Evolutionary conservation across 2,888 invertebrate genomes (phyloP).

Genomic region (Brenthis ino): DNA sequence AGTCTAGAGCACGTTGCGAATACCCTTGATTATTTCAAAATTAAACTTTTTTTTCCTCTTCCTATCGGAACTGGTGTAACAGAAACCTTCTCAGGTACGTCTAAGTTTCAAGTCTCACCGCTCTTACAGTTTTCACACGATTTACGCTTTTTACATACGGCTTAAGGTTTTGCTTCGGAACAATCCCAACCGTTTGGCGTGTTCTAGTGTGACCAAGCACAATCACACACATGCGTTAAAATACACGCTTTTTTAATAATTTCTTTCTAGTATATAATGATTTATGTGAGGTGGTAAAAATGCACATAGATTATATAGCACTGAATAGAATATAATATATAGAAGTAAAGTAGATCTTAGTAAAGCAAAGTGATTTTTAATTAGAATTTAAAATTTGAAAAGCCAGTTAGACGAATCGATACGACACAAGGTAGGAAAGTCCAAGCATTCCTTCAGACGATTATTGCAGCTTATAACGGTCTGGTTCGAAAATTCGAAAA

Average conservation of each 20-base stretch:
- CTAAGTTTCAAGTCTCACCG: constrained; percentile 70
- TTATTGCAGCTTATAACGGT: constrained; percentile 13
- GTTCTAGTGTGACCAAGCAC: constrained; percentile 52
- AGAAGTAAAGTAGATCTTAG: constrained; percentile 27
- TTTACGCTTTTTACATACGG: constrained; percentile 66
- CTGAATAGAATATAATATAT: constrained; percentile 28
- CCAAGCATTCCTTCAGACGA: constrained; percentile 8
- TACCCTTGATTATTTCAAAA: constrained; percentile 46
- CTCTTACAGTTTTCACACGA: constrained; percentile 60
- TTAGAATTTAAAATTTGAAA: background rate
- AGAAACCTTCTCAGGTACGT: constrained; percentile 81
- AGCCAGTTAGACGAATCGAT: constrained; percentile 2
- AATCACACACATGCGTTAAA: constrained; percentile 51
- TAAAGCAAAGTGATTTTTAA: constrained; percentile 1
- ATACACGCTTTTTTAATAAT: constrained; percentile 47
- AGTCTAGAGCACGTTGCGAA: constrained; percentile 37
- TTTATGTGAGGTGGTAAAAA: constrained; percentile 26
- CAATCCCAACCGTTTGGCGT: constrained; percentile 43
- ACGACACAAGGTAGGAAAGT: constrained; percentile 14
- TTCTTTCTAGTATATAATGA: constrained; percentile 26
- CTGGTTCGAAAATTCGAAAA: constrained; percentile 27
- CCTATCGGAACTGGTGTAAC: constrained; percentile 77
- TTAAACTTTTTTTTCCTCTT: constrained; percentile 70
- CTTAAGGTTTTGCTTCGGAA: constrained; percentile 60
- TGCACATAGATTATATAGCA: constrained; percentile 36